Base-by-base conservation (phyloP, 2,888 invertebrate species). In the Caenorhabditis wallacei region DNA sequence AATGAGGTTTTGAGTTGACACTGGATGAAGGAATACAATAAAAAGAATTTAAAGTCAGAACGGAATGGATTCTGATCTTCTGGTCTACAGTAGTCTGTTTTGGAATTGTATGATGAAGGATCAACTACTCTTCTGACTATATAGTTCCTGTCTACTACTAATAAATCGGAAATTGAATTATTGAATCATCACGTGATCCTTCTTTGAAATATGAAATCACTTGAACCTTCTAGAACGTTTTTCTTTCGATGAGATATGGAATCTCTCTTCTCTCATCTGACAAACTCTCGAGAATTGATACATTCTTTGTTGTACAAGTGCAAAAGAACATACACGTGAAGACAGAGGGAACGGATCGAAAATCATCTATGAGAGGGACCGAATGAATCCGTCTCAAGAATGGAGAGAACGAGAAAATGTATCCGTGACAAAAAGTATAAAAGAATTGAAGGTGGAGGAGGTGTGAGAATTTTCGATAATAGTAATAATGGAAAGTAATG, bases 281-380 rank as follows among this genome's bases (percentile, higher is more conserved):
- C 57, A 57, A 11, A 37, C 30, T 4, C 30, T 18, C 48, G 13
- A 3, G 18, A 18, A 22, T 64, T 30, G 51, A 66, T 68, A 54
- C 68, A 64, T 64, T 64, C 43, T 48, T 26, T 43, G 40, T 46
- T 64, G 48, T 40, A 43, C 37, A 43, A 26, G 56, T 24, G 56
- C 40, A 43, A 11, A 43, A 10, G 24, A 11, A 46, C 35, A 30
- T 30, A 3, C 30, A 48, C 18, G 43, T 26, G 68, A 64, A n/a
- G 22, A 51, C 35, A 35, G n/a, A 30, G 10, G 30, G 53, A 66
- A 66, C 66, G 22, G 53, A 68, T 68, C 68, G 51, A 37, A 68
- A 68, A 68, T 37, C 68, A 37, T 26, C 30, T 48, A 26, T 51
- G 64, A 46, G 24, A 48, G n/a, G 10, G 2, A 35, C 35, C 1